Conservation (phyloP, 2,113 vertebrate species). For the Corydoras sp. region DNA sequence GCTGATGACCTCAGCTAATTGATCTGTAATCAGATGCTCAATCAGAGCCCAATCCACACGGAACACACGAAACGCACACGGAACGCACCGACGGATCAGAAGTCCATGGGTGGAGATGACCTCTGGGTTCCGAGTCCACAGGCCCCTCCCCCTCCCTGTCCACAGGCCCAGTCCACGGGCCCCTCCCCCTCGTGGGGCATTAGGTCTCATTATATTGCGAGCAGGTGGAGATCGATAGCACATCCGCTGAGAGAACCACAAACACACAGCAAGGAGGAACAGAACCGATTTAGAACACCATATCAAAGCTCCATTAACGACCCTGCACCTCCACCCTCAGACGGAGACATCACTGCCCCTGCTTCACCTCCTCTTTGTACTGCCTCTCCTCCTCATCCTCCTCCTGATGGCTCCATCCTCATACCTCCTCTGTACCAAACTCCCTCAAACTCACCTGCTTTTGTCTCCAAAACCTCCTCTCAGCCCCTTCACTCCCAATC, state of each 20-base stretch:
- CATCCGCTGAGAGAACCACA: background rate
- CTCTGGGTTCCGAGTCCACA: conserved; percentile 51
- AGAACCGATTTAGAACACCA: background rate
- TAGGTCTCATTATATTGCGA: conserved; percentile 46
- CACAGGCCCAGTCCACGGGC: conserved; percentile 69
- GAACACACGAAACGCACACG: conserved; percentile 39
- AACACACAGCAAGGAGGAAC: background rate
- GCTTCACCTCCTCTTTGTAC: too few relatives aligned
- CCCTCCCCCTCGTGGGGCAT: conserved; percentile 40
- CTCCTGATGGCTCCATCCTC: too few relatives aligned
- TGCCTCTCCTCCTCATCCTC: too few relatives aligned
- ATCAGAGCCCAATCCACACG: conserved; percentile 7
- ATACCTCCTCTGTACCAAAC: too few relatives aligned
- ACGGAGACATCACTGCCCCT: too few relatives aligned
- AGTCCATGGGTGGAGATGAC: too few relatives aligned
- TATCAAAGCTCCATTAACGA: background rate
- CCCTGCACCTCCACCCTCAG: too few relatives aligned
- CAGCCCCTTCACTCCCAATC: too few relatives aligned
- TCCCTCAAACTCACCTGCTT: too few relatives aligned
- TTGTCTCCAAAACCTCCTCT: too few relatives aligned
- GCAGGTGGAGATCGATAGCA: conserved; percentile 60
- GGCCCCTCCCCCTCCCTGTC: conserved; percentile 45
- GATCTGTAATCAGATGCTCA: conserved; percentile 45
- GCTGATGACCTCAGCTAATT: conserved; percentile 41
- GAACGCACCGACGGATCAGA: too few relatives aligned